Evolutionary conservation across 2,888 invertebrate species (phyloP), one percentile per base, ranked within the genome.

Genomic region (Drosophila prostipennis): DNA sequence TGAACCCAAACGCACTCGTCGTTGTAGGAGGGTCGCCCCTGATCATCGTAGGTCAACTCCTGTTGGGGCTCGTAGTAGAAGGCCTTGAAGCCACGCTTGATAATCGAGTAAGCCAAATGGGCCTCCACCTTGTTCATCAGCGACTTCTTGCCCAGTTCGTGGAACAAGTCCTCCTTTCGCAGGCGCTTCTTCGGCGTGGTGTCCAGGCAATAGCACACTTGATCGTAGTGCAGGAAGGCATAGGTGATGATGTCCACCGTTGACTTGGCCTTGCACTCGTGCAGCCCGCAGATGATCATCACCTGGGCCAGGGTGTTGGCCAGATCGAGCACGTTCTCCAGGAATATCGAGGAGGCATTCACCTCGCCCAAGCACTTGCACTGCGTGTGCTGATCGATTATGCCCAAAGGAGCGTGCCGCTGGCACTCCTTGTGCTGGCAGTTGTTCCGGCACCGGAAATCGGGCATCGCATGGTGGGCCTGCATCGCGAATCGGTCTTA

Each of bases 41-140:
- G 78, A 0, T 86, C 80, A 2, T 82, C 82, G 32, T 79, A 78
- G 34, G 79, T 79, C 16, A 72, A 34, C 7, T 85, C 84, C n/a
- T 80, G 69, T 14, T 79, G 80, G 8, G 90, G 80, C 39, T 83
- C 79, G 34, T 90, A 91, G 75, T 91, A 91, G 64, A 87, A 91
- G 1, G 91, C 91, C 59, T 91, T 91, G 55, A 91, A 91, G 48
- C 87, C 91, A 3, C 89, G 84, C 73, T 91, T 91, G 1, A 91
- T 88, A 10, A 91, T 90, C 8, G 78, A 81, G 26, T 91, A 91
- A 23, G 91, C 89, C 53, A 91, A 64, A 63, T 91, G 90, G 0
- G 91, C 91, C 49, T 91, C 91, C 5, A 91, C 77, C 11, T 91
- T 90, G 72, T 91, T 91, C 91, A 91, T 90, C 3, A 91, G 80